These are phyloP conservation scores for Pharmacophagus antenor DNA, from an alignment of 2,888 invertebrate genomes.

Conservation along the genomic window DNA sequence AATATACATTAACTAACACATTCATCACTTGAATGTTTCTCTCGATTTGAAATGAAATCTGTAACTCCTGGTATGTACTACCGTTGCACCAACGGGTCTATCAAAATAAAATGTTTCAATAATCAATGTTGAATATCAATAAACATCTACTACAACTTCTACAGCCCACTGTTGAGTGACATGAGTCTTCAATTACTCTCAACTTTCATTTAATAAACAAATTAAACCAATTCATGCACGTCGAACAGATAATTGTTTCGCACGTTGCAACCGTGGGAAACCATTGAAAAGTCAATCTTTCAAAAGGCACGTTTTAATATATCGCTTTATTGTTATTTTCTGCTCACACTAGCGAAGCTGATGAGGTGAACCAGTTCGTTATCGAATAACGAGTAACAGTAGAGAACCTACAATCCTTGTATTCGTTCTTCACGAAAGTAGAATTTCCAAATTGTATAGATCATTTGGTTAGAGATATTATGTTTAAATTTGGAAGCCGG, in stretches of 20 bases:
- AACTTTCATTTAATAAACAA: not conserved
- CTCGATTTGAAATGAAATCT: no score
- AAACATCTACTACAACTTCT: no score
- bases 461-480: not conserved
- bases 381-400: conserved; percentile 3
- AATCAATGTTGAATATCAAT: no score
- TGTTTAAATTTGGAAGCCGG: no score
- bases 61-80: no score
- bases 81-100: no score
- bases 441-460: conserved; percentile 4
- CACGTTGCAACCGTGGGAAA: not conserved
- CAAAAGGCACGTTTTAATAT: conserved; percentile 4
- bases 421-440: conserved; percentile 20
- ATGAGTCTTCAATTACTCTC: not conserved
- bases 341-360: not conserved
- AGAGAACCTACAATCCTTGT: conserved; percentile 14
- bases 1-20: no score
- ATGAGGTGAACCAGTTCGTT: conserved; percentile 24
- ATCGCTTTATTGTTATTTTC: conserved; percentile 13
- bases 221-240: not conserved
- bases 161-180: not conserved
- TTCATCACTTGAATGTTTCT: no score
- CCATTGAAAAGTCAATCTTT: not conserved
- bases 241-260: not conserved
- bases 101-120: no score